These are phyloP conservation scores for Lucifuga dentata DNA, from an alignment of 2,113 vertebrate genomes.

Conservation along the genomic window DNA sequence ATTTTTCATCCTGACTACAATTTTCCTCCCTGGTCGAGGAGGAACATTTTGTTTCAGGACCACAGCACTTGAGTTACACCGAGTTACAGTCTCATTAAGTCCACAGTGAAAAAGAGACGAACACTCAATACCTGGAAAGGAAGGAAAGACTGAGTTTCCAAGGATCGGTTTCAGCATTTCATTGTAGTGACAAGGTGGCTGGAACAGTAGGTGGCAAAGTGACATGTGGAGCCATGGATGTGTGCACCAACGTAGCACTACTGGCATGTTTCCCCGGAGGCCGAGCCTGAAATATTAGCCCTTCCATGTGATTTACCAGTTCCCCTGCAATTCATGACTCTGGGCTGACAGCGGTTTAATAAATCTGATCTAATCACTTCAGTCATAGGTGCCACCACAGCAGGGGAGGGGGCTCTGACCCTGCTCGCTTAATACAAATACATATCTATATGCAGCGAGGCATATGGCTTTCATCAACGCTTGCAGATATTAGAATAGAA, in stretches of 20 bases:
- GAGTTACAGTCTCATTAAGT: conserved; percentile 20
- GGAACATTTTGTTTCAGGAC: conserved; percentile 26
- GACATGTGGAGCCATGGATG: conserved; percentile 28
- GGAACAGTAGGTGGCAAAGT: conserved; percentile 31
- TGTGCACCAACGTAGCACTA: background rate
- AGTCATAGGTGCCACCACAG: conserved; percentile 40
- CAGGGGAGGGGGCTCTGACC: conserved; percentile 7
- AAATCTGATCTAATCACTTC: conserved; percentile 57
- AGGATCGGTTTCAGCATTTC: conserved; percentile 39
- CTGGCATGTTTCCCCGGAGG: conserved; percentile 20
- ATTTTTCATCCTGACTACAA: background rate
- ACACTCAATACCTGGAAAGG: conserved; percentile 2
- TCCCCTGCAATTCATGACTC: conserved; percentile 52
- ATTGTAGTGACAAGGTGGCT: conserved; percentile 5
- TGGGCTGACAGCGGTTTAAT: conserved; percentile 57
- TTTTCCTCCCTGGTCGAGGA: too few species aligned
- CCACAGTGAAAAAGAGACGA: conserved; percentile 8
- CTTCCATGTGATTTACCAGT: conserved; percentile 69
- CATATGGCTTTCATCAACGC: background rate
- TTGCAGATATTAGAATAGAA: background rate
- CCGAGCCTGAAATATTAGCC: conserved; percentile 62
- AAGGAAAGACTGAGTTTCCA: conserved; percentile 4
- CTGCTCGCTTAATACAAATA: conserved; percentile 13
- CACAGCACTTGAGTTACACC: conserved; percentile 17
- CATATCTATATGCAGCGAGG: conserved; percentile 8